Conservation (phyloP, 2,888 invertebrate genomes). For the Timema podura region DNA sequence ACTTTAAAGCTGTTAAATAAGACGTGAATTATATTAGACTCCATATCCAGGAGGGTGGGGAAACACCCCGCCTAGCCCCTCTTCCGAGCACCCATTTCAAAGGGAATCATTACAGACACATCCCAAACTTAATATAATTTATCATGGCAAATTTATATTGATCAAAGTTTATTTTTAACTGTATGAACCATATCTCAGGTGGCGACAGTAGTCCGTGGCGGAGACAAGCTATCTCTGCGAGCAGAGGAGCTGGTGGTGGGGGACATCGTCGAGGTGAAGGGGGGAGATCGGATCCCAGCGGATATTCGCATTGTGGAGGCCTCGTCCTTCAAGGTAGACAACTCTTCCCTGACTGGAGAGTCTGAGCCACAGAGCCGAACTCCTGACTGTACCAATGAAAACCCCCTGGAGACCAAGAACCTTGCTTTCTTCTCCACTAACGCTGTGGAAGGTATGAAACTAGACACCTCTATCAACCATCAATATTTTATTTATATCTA, state of each 20-base stretch:
- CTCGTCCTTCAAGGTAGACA: slow-evolving; percentile 93
- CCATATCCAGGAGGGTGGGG: too few relatives aligned
- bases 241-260: slow-evolving; percentile 95
- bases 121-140: too few relatives aligned
- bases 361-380: slow-evolving; percentile 91
- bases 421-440: slow-evolving; percentile 94
- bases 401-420: slow-evolving; percentile 92
- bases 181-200: too few relatives aligned
- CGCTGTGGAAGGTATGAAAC: slow-evolving; percentile 74
- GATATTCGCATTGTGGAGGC: slow-evolving; percentile 94
- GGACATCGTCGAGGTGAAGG: slow-evolving; percentile 98
- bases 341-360: slow-evolving; percentile 92
- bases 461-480: too few relatives aligned
- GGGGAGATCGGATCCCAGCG: slow-evolving; percentile 97
- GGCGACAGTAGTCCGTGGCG: slow-evolving; percentile 90
- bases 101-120: too few relatives aligned
- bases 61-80: too few relatives aligned
- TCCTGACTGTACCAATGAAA: slow-evolving; percentile 87
- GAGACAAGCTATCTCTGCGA: slow-evolving; percentile 84
- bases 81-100: too few relatives aligned
- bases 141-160: too few relatives aligned
- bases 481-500: too few relatives aligned
- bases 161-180: too few relatives aligned
- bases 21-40: too few relatives aligned
- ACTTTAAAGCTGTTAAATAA: too few relatives aligned